Percentiles rank a stretch among this genome's conserved stretches.
phyloP scores from a whole-genome alignment of 1,140 invertebrate genomes.

The Gryllus bimaculatus region DNA sequence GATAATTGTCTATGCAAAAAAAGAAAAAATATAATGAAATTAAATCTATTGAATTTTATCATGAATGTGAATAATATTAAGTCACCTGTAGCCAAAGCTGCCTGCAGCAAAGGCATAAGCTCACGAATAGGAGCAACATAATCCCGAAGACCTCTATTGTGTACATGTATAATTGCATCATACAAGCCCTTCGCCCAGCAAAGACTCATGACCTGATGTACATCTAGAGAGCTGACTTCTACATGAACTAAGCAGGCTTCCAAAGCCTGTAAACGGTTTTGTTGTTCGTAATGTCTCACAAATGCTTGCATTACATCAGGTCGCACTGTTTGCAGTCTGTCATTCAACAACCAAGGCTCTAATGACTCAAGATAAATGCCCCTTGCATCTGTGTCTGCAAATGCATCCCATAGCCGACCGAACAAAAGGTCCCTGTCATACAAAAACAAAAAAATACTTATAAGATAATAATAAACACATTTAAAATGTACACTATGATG shows the following conservation, averaged over 20 bases:
- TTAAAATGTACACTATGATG: too few relatives aligned
- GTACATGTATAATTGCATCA: constrained; percentile 81
- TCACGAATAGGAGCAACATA: constrained; percentile 78
- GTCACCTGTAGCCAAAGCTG: constrained; percentile 32
- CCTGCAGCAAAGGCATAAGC: constrained; percentile 48
- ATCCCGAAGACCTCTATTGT: constrained; percentile 75
- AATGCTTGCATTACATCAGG: constrained; percentile 59
- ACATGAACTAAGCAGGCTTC: constrained; percentile 75
- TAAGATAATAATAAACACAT: too few relatives aligned
- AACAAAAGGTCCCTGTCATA: constrained; percentile 40
- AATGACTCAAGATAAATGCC: constrained; percentile 40
- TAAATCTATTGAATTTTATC: neutral
- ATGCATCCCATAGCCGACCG: constrained; percentile 42
- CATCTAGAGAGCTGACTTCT: constrained; percentile 74
- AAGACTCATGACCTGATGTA: constrained; percentile 79
- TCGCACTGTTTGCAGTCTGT: constrained; percentile 42
- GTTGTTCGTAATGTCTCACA: constrained; percentile 48
- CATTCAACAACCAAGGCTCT: constrained; percentile 41
- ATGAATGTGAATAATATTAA: neutral
- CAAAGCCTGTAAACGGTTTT: constrained; percentile 44
- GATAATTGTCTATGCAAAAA: neutral
- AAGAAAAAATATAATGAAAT: neutral
- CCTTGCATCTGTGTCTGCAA: constrained; percentile 34
- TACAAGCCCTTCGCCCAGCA: constrained; percentile 70
- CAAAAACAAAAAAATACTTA: neutral